phyloP scores from a whole-genome alignment of 1,140 invertebrate genomes.

The Coenobita brevimanus region DNA sequence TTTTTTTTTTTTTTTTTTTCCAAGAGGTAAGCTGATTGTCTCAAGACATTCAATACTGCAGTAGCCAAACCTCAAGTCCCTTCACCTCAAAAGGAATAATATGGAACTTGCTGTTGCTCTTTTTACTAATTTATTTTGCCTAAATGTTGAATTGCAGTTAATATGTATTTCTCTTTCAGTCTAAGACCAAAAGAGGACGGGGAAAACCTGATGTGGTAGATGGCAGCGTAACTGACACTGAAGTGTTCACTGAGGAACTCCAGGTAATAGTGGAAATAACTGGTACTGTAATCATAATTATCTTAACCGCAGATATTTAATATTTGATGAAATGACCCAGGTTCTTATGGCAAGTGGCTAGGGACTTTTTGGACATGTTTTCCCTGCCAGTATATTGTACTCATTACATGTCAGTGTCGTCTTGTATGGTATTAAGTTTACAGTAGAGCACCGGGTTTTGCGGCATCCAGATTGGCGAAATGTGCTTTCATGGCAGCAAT shows the following conservation, averaged over 20 bases:
- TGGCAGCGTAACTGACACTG: conserved; percentile 71
- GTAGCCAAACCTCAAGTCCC: no score
- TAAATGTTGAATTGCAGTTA: conserved; percentile 11
- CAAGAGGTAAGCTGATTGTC: no score
- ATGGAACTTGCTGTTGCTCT: no score
- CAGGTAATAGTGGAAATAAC: conserved; percentile 25
- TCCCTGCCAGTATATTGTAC: neutral
- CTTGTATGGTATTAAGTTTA: no score
- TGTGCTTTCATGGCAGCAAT: no score
- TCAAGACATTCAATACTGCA: no score
- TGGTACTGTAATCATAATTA: neutral
- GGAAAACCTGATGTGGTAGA: conserved; percentile 54
- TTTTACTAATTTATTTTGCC: conserved; percentile 8
- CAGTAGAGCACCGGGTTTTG: no score
- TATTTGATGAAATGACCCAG: no score
- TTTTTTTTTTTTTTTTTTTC: no score
- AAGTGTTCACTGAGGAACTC: conserved; percentile 87
- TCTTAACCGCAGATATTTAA: neutral
- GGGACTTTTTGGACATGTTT: neutral
- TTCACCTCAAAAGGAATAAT: no score
- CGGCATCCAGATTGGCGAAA: no score
- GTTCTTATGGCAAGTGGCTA: neutral
- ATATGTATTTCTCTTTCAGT: conserved; percentile 41
- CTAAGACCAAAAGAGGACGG: conserved; percentile 69
- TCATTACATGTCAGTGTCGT: no score